phyloP scores from a whole-genome alignment of 1,140 invertebrate species.

The Rhynchophorus ferrugineus region DNA sequence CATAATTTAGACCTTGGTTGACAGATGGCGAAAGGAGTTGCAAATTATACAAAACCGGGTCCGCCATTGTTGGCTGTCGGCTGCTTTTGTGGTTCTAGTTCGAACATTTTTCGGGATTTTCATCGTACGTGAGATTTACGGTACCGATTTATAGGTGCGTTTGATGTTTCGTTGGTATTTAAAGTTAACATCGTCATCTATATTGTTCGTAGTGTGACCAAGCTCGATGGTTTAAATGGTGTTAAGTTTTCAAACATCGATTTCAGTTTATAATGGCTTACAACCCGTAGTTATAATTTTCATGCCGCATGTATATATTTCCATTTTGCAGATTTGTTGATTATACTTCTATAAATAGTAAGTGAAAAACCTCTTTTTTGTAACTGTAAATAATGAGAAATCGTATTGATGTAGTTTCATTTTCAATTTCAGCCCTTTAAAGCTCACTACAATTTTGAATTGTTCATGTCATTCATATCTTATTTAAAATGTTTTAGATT shows the following conservation, averaged over 20 bases:
- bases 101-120: slow-evolving; percentile 29
- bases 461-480: background rate
- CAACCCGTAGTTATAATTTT: slow-evolving; percentile 27
- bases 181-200: slow-evolving; percentile 1
- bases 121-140: slow-evolving; percentile 19
- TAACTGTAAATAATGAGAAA: slow-evolving; percentile 6
- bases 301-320: slow-evolving; percentile 16
- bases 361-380: slow-evolving; percentile 11
- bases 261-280: slow-evolving; percentile 32
- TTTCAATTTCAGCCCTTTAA: slow-evolving; percentile 12
- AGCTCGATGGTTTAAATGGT: slow-evolving; percentile 4
- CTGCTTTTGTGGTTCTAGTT: slow-evolving; percentile 36
- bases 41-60: slow-evolving; percentile 35
- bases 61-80: slow-evolving; percentile 38
- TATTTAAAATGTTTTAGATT: slow-evolving; percentile 2
- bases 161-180: slow-evolving; percentile 16
- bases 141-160: slow-evolving; percentile 24
- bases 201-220: slow-evolving; percentile 16
- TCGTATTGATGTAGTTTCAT: slow-evolving; percentile 1
- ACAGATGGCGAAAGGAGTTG: slow-evolving; percentile 27
- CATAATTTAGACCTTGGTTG: slow-evolving; percentile 4
- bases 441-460: slow-evolving; percentile 2
- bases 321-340: slow-evolving; percentile 18
- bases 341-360: slow-evolving; percentile 7
- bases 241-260: slow-evolving; percentile 36